Conservation (phyloP, 1,140 invertebrate genomes). For the Amyelois transitella region DNA sequence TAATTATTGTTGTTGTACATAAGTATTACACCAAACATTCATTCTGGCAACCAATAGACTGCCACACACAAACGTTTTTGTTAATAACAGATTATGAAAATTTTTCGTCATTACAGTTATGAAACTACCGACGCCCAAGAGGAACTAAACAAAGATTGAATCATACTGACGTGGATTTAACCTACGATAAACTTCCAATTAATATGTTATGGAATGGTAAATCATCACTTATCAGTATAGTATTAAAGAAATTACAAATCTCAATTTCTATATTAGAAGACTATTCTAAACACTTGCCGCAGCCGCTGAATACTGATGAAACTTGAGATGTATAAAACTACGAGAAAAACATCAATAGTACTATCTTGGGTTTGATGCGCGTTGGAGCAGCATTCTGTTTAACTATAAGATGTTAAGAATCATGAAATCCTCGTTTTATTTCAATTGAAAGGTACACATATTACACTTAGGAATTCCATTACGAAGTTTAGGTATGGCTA, state of each 20-base stretch:
- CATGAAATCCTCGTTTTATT: too few relatives aligned
- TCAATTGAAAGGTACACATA: too few relatives aligned
- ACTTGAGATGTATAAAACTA: background rate
- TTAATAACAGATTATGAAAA: slow-evolving; percentile 14
- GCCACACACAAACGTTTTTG: background rate
- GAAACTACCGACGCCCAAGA: slow-evolving; percentile 23
- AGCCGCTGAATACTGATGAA: background rate
- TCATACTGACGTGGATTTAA: slow-evolving; percentile 8
- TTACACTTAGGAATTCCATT: too few relatives aligned
- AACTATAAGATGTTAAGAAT: too few relatives aligned
- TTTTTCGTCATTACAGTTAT: slow-evolving; percentile 18
- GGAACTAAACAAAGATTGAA: slow-evolving; percentile 13
- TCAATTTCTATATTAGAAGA: background rate
- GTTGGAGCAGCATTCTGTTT: too few relatives aligned
- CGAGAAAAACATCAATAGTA: too few relatives aligned
- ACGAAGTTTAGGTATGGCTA: too few relatives aligned
- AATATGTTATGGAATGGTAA: slow-evolving; percentile 28
- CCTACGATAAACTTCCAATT: slow-evolving; percentile 16
- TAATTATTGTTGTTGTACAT: slow-evolving; percentile 31
- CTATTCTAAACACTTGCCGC: background rate
- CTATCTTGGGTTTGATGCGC: too few relatives aligned
- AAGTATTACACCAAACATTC: slow-evolving; percentile 3
- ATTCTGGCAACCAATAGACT: background rate
- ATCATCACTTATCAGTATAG: slow-evolving; percentile 20
- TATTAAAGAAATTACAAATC: background rate